Conservation (phyloP, 2,113 vertebrate genomes). For the Vulpes ferrilata region DNA sequence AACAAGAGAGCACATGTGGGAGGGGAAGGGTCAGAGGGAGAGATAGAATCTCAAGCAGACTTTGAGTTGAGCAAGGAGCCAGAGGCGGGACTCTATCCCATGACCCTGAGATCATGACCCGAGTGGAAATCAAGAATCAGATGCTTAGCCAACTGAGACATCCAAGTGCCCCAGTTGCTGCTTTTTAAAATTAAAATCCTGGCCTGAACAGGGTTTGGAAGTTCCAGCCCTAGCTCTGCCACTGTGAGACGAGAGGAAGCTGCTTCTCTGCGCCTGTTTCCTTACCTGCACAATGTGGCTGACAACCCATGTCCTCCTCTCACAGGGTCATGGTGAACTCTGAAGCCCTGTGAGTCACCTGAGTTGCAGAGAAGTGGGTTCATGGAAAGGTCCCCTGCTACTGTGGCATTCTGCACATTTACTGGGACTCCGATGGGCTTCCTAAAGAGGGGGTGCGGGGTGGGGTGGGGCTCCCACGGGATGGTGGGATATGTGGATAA, state of each 20-base stretch:
- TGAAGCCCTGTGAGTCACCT: not conserved
- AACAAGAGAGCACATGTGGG: accelerated
- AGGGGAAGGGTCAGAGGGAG: not conserved
- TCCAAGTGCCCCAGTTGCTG: not conserved
- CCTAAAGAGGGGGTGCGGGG: accelerated
- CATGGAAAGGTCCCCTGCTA: not conserved
- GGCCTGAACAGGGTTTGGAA: not conserved
- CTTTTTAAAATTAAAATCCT: not conserved
- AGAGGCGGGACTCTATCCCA: not conserved
- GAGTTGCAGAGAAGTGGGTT: not conserved
- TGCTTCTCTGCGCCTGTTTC: not conserved
- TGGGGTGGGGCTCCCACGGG: not conserved
- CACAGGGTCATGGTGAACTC: not conserved
- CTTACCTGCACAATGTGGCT: not conserved
- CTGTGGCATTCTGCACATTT: not conserved
- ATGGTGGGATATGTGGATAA: not conserved
- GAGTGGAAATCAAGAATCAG: not conserved
- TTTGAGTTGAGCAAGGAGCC: not conserved
- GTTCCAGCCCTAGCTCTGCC: not conserved
- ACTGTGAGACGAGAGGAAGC: too few species aligned
- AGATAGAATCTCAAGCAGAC: not conserved
- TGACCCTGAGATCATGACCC: not conserved
- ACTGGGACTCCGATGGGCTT: not conserved
- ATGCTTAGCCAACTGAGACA: not conserved
- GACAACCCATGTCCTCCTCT: not conserved